These are phyloP conservation scores for Babylonia areolata DNA, from an alignment of 1,140 invertebrate species.

Conservation along the genomic window DNA sequence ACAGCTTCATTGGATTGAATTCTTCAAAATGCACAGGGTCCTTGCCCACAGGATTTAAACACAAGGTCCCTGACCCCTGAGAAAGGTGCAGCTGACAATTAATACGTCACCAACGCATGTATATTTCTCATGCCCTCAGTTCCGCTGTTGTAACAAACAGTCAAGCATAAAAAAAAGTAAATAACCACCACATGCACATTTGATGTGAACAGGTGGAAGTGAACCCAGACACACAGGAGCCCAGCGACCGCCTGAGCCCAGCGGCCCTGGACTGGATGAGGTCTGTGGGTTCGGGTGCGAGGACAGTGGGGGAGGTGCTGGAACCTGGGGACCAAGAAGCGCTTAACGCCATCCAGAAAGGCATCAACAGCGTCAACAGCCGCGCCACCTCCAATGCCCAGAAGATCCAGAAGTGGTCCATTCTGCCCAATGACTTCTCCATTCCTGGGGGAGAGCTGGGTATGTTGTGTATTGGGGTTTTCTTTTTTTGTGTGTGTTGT, in stretches of 20 bases:
- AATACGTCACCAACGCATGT: too few relatives aligned
- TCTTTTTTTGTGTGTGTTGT: background rate
- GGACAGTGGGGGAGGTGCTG: slow-evolving; percentile 55
- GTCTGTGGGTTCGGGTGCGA: slow-evolving; percentile 49
- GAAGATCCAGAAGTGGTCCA: slow-evolving; percentile 92
- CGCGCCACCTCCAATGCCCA: slow-evolving; percentile 91
- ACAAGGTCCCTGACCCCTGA: too few relatives aligned
- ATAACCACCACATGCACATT: too few relatives aligned
- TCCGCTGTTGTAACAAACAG: too few relatives aligned
- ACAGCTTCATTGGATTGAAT: too few relatives aligned
- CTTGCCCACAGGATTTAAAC: too few relatives aligned
- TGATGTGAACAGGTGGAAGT: slow-evolving; percentile 80
- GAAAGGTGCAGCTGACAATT: too few relatives aligned
- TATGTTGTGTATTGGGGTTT: slow-evolving; percentile 60
- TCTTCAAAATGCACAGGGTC: too few relatives aligned
- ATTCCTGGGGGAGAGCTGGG: slow-evolving; percentile 91
- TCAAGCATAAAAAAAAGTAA: too few relatives aligned
- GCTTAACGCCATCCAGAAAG: slow-evolving; percentile 79
- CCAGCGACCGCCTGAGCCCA: slow-evolving; percentile 48
- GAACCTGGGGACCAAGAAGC: slow-evolving; percentile 45
- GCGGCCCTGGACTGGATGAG: slow-evolving; percentile 55
- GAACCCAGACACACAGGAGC: slow-evolving; percentile 58
- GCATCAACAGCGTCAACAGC: slow-evolving; percentile 86
- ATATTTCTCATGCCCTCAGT: too few relatives aligned
- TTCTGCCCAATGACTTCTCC: slow-evolving; percentile 92